Conservation (phyloP, 1,140 invertebrate species). For the Brachionus rubens region DNA sequence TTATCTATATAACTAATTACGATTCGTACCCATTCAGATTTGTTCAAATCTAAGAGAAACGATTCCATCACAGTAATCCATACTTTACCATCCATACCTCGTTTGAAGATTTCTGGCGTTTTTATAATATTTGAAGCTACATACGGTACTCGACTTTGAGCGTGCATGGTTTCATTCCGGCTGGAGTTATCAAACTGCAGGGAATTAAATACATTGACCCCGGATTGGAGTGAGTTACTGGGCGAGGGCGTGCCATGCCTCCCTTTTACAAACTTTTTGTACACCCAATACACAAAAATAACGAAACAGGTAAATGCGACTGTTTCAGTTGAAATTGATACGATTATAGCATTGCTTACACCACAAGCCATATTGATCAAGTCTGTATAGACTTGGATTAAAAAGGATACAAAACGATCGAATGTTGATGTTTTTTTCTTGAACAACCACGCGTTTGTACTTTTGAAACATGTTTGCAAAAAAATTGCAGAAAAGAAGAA, state of each 20-base stretch:
- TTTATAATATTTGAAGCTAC: background rate
- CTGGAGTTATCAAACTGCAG: background rate
- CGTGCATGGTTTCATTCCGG: background rate
- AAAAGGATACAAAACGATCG: no score
- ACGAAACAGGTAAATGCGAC: background rate
- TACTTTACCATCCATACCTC: slow-evolving; percentile 6
- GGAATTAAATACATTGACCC: background rate
- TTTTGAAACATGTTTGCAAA: no score
- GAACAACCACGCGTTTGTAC: no score
- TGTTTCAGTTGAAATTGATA: background rate
- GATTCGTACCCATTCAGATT: background rate
- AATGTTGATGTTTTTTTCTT: no score
- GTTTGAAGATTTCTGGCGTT: background rate
- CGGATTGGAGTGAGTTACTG: background rate
- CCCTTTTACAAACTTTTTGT: background rate
- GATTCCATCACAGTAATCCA: slow-evolving; percentile 13
- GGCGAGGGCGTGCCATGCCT: background rate
- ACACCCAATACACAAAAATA: background rate
- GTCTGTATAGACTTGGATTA: no score
- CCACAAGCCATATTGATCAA: no score
- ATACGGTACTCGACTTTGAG: background rate
- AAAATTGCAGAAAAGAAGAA: no score
- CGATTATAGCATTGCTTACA: no score
- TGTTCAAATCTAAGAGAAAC: background rate
- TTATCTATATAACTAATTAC: background rate